Percentiles rank a stretch among this genome's conserved stretches.
phyloP scores from a whole-genome alignment of 2,797 vertebrate species.

The Anolis apletophallus region DNA sequence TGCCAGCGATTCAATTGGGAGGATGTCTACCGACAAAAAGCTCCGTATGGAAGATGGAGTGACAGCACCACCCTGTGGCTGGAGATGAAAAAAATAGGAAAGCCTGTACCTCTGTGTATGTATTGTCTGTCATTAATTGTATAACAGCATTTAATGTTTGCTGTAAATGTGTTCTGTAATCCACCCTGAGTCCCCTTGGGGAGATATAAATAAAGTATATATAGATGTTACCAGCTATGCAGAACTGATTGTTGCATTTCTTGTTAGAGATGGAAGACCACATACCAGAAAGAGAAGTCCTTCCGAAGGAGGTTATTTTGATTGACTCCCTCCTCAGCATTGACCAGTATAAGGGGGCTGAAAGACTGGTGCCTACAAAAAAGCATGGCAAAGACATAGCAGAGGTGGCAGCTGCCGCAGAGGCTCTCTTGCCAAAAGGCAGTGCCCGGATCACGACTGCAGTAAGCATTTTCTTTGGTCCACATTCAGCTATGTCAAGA shows the following conservation, averaged over 20 bases:
- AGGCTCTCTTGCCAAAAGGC: slow-evolving; percentile 90
- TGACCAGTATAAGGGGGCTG: slow-evolving; percentile 85
- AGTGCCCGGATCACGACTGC: slow-evolving; percentile 82
- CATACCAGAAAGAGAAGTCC: slow-evolving; percentile 66
- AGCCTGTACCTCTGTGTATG: too few species aligned
- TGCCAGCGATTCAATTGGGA: too few species aligned
- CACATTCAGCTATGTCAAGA: accelerated
- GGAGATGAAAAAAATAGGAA: too few species aligned
- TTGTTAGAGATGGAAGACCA: slow-evolving; percentile 79
- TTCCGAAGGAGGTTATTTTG: slow-evolving; percentile 85
- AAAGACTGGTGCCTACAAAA: slow-evolving; percentile 78
- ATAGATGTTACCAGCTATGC: too few species aligned
- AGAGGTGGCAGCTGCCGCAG: slow-evolving; percentile 90
- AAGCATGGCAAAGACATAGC: slow-evolving; percentile 88
- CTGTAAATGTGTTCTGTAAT: too few species aligned
- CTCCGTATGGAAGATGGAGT: too few species aligned
- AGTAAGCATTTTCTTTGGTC: slow-evolving; percentile 57
- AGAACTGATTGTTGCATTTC: not conserved
- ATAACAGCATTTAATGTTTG: too few species aligned
- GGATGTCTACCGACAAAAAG: too few species aligned
- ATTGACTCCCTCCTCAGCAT: slow-evolving; percentile 91
- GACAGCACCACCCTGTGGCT: too few species aligned
- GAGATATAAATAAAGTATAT: too few species aligned
- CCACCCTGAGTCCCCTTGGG: too few species aligned
- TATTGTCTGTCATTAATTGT: too few species aligned